Conservation (phyloP, 2,113 vertebrate species). For the Chinchilla lanigera region DNA sequence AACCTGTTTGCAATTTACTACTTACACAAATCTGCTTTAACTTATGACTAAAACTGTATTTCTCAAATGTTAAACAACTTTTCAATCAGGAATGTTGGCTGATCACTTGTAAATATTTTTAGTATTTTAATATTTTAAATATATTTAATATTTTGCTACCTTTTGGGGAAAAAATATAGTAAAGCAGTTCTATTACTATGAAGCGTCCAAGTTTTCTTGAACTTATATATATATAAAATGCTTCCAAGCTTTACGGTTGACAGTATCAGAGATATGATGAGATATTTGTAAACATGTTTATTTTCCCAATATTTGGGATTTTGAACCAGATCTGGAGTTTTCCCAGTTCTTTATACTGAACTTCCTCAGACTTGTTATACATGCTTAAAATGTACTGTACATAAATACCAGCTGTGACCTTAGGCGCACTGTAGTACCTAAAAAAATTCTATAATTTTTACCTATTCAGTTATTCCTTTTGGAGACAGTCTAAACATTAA, state of each 20-base stretch:
- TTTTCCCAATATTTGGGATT: slow-evolving; percentile 38
- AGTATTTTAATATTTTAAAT: no score
- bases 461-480: neutral
- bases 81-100: neutral
- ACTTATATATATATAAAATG: neutral
- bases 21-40: slow-evolving; percentile 50
- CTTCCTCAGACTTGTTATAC: slow-evolving; percentile 48
- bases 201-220: slow-evolving; percentile 11
- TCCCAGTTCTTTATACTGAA: slow-evolving; percentile 33
- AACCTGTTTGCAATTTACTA: slow-evolving; percentile 44
- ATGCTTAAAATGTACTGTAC: slow-evolving; percentile 40
- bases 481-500: slow-evolving; percentile 60
- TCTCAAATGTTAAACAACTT: slow-evolving; percentile 49
- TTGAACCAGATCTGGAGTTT: slow-evolving; percentile 34
- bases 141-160: neutral
- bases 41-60: slow-evolving; percentile 54
- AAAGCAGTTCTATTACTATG: slow-evolving; percentile 37
- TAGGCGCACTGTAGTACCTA: neutral
- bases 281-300: slow-evolving; percentile 72
- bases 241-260: neutral
- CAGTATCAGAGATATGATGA: slow-evolving; percentile 55
- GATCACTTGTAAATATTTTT: slow-evolving; percentile 41
- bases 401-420: neutral
- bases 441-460: slow-evolving; percentile 49
- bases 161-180: slow-evolving; percentile 26